Evolutionary conservation across 2,797 vertebrate genomes (phyloP).

Genomic region (Pristis pectinata): DNA sequence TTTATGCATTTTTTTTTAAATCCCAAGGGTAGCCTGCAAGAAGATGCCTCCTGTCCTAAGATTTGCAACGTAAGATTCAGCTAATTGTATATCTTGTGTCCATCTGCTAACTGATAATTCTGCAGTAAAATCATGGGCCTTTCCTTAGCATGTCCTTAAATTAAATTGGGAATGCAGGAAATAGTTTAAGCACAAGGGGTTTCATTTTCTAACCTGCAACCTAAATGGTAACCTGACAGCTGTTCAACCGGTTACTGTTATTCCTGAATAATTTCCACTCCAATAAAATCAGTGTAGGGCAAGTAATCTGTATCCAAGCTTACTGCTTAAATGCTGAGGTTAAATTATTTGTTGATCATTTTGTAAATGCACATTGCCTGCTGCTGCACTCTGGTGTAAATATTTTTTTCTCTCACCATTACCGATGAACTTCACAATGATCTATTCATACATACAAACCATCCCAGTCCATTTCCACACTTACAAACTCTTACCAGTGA

Average conservation of each 20-base stretch:
- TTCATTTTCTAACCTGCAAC: not conserved
- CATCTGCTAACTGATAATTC: not conserved
- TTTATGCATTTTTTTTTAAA: not conserved
- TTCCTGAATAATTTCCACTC: not conserved
- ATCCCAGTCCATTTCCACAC: not conserved
- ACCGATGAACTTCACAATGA: not conserved
- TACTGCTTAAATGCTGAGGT: not conserved
- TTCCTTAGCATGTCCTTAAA: not conserved
- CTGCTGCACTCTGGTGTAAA: conserved; percentile 1
- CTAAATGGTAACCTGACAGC: not conserved
- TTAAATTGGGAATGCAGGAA: not conserved
- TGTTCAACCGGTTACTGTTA: not conserved
- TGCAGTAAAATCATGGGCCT: not conserved
- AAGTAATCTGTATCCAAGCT: not conserved
- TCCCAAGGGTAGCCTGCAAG: not conserved
- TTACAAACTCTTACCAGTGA: conserved; percentile 26
- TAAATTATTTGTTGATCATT: not conserved
- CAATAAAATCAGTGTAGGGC: not conserved
- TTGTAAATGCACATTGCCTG: not conserved
- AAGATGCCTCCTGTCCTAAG: not conserved
- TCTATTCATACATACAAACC: not conserved
- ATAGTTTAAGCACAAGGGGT: not conserved
- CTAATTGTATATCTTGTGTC: not conserved
- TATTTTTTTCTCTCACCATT: not conserved
- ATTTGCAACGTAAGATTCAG: not conserved